A percentile compares a stretch with the other conserved stretches of the same genome.
Conservation (phyloP, 2,888 invertebrate species). For the Morpho achilles region DNA sequence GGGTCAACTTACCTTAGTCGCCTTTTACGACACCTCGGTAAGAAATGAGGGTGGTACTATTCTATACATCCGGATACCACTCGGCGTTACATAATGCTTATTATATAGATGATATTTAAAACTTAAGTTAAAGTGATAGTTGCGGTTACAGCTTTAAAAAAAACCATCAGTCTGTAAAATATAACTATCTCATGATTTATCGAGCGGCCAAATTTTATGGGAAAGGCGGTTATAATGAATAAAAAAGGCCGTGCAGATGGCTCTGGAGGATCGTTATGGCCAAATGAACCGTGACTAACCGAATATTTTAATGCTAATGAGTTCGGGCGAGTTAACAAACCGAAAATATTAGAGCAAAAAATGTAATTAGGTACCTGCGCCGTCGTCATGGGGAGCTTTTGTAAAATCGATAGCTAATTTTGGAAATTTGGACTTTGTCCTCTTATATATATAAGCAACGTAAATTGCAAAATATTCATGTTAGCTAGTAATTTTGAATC, state of each 20-base stretch:
- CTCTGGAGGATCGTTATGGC: slow-evolving; percentile 21
- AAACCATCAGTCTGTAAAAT: slow-evolving; percentile 7
- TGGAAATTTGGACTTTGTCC: too few species aligned
- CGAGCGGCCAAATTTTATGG: slow-evolving; percentile 19
- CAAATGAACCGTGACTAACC: slow-evolving; percentile 25
- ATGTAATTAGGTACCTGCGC: slow-evolving; percentile 17
- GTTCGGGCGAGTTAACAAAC: slow-evolving; percentile 17
- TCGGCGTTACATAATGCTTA: too few species aligned
- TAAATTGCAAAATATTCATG: too few species aligned
- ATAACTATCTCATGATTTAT: slow-evolving; percentile 21
- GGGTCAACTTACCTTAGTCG: too few species aligned
- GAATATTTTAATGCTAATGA: slow-evolving; percentile 24
- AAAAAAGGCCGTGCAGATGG: slow-evolving; percentile 25
- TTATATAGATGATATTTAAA: too few species aligned
- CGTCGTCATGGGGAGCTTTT: background rate
- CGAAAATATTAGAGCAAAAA: slow-evolving; percentile 18
- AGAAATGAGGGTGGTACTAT: too few species aligned
- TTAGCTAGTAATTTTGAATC: too few species aligned
- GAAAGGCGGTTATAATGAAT: slow-evolving; percentile 20
- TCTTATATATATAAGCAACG: too few species aligned
- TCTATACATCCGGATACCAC: too few species aligned
- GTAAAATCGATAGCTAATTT: background rate
- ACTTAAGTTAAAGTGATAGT: too few species aligned
- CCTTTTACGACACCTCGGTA: too few species aligned
- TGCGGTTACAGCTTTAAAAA: background rate